phyloP scores from a whole-genome alignment of 2,113 vertebrate genomes.

The Xenus cinereus region DNA sequence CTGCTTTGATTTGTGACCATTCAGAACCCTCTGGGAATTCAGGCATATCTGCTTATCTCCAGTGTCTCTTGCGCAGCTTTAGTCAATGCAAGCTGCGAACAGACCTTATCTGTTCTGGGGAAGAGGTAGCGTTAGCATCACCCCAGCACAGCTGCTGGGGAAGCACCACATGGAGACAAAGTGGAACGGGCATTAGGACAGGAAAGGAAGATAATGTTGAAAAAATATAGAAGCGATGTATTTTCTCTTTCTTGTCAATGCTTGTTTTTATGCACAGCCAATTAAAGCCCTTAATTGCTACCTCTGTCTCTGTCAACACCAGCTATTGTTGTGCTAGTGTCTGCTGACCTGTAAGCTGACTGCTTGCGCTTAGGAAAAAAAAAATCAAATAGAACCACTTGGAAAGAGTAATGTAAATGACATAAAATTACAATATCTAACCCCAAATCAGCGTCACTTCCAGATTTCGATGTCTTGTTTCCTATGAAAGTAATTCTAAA shows the following conservation, averaged over 20 bases:
- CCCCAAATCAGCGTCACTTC: not conserved
- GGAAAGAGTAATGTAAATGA: not conserved
- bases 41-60: not conserved
- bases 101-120: not conserved
- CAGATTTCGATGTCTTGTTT: not conserved
- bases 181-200: not conserved
- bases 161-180: not conserved
- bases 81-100: not conserved
- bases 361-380: not conserved
- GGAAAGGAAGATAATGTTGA: not conserved
- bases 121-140: not conserved
- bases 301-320: not conserved
- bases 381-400: not conserved
- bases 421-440: not conserved
- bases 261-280: not conserved
- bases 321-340: not conserved
- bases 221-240: not conserved
- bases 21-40: not conserved
- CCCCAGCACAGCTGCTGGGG: not conserved
- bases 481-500: not conserved
- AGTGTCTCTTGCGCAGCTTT: not conserved
- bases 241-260: not conserved
- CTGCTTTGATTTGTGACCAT: not conserved
- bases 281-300: not conserved
- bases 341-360: not conserved